phyloP scores from a whole-genome alignment of 2,113 vertebrate species.

The Pogonocichla stellata region DNA sequence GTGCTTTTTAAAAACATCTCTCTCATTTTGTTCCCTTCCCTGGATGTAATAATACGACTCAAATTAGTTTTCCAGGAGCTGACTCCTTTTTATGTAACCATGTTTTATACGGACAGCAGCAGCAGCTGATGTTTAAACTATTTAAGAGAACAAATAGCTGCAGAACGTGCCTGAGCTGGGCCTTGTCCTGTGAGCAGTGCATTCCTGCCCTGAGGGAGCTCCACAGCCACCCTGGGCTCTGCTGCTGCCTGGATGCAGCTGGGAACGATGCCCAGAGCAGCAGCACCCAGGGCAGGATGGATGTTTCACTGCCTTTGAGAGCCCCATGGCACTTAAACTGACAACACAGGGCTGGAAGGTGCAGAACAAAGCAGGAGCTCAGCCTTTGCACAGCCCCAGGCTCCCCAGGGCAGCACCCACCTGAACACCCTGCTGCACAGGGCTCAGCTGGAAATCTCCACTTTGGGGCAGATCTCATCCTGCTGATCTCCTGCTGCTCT shows the following conservation, averaged over 20 bases:
- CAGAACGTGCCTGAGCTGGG: constrained; percentile 36
- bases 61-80: constrained; percentile 39
- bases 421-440: neutral
- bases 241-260: neutral
- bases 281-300: neutral
- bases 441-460: neutral
- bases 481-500: neutral
- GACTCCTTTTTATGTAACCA: constrained; percentile 36
- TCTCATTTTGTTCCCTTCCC: neutral
- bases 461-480: rapidly evolving
- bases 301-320: neutral
- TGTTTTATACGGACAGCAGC: constrained; percentile 38
- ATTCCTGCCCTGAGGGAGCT: neutral
- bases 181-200: neutral
- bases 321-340: neutral
- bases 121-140: constrained; percentile 59
- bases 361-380: neutral
- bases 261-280: neutral
- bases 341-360: neutral
- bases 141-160: constrained; percentile 69
- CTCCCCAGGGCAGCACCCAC: neutral
- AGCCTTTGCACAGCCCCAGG: neutral
- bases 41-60: constrained; percentile 21
- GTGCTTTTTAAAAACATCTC: neutral
- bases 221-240: neutral